phyloP scores from a whole-genome alignment of 2,888 invertebrate genomes.

The Netelia inedita region DNA sequence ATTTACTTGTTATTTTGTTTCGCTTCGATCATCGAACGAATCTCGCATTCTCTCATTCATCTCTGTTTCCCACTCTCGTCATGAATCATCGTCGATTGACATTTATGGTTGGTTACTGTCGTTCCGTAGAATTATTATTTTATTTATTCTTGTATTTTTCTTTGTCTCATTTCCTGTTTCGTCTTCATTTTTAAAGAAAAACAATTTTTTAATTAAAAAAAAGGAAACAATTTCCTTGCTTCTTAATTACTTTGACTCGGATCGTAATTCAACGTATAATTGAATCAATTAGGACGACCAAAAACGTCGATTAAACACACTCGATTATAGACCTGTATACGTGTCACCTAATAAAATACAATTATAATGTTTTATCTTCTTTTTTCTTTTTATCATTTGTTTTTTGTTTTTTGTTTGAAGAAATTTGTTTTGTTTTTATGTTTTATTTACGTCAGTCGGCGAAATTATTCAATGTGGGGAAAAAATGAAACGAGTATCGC shows the following conservation, averaged over 20 bases:
- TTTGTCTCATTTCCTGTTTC: neutral
- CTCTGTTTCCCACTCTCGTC: constrained; percentile 14
- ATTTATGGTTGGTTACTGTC: constrained; percentile 13
- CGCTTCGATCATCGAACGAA: constrained; percentile 7
- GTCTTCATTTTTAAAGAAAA: neutral
- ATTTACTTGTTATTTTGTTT: neutral
- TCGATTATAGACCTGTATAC: constrained; percentile 69
- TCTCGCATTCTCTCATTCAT: constrained; percentile 28
- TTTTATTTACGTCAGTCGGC: neutral
- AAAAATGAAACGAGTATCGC: no score
- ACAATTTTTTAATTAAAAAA: no score
- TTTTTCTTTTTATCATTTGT: neutral
- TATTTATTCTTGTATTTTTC: constrained; percentile 10
- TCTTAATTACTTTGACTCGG: constrained; percentile 4
- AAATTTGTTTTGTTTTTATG: neutral
- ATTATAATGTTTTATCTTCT: constrained; percentile 56
- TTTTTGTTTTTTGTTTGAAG: neutral
- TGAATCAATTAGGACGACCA: constrained; percentile 52
- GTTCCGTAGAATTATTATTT: neutral
- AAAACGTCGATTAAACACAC: constrained; percentile 68
- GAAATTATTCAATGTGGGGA: no score
- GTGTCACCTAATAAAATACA: constrained; percentile 65
- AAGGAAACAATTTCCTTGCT: neutral
- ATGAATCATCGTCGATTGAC: constrained; percentile 33
- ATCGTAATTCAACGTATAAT: constrained; percentile 48